Conservation (phyloP, 2,888 invertebrate species). For the Gryllus longicercus region DNA sequence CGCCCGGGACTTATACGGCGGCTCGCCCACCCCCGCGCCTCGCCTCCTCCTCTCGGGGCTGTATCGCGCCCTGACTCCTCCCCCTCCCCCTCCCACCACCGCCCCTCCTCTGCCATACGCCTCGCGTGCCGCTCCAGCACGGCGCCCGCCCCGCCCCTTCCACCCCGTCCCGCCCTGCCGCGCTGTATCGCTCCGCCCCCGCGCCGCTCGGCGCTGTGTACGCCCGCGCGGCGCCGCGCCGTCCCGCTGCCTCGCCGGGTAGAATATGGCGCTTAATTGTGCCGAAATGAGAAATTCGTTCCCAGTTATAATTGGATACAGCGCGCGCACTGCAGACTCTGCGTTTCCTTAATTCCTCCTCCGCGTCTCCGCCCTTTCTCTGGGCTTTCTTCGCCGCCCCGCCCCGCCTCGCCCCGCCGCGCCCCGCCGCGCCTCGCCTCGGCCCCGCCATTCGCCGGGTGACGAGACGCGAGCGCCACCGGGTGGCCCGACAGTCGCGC, state of each 20-base stretch:
- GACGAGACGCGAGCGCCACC: neutral
- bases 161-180: too few species aligned
- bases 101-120: neutral
- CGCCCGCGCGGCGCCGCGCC: constrained; percentile 24
- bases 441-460: neutral
- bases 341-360: constrained; percentile 38
- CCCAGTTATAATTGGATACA: constrained; percentile 56
- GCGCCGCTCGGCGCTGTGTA: constrained; percentile 11
- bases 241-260: constrained; percentile 46
- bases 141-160: neutral
- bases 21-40: neutral
- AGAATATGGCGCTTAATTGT: constrained; percentile 57
- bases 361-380: constrained; percentile 25
- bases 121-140: neutral
- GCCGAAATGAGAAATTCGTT: constrained; percentile 57
- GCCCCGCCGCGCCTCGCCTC: neutral
- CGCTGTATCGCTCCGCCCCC: neutral
- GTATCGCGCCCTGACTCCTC: too few species aligned
- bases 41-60: neutral
- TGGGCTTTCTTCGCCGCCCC: constrained; percentile 30
- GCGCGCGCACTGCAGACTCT: constrained; percentile 40
- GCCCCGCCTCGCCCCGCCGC: constrained; percentile 29
- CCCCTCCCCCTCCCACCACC: neutral
- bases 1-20: constrained; percentile 1
- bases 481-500: neutral